Evolutionary conservation across 2,888 invertebrate genomes (phyloP).

Genomic region (Chrysotoxum bicinctum): DNA sequence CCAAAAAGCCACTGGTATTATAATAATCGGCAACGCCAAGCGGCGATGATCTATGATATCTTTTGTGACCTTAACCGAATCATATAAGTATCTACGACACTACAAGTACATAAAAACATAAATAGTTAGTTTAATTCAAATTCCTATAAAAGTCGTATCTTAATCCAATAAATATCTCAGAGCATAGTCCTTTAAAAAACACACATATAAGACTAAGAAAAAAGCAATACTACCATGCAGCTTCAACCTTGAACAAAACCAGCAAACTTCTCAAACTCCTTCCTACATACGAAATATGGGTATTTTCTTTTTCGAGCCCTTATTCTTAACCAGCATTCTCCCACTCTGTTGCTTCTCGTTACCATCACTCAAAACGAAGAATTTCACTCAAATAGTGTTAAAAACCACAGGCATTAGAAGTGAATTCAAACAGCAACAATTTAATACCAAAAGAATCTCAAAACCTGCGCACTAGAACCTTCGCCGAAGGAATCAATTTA

Average conservation of each 20-base stretch:
- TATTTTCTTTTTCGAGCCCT: neutral
- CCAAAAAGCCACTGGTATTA: too few species aligned
- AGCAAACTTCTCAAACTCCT: neutral
- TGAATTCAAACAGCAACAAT: constrained; percentile 16
- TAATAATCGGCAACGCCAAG: too few species aligned
- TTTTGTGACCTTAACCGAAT: too few species aligned
- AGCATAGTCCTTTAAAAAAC: neutral
- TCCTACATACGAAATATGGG: neutral
- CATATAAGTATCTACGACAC: too few species aligned
- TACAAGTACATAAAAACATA: too few species aligned
- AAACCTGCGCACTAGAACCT: constrained; percentile 59
- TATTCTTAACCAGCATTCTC: neutral
- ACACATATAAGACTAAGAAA: neutral
- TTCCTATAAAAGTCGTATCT: neutral
- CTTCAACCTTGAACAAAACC: neutral
- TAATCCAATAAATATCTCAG: neutral
- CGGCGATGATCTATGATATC: too few species aligned
- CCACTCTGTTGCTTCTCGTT: constrained; percentile 17
- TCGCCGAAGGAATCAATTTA: constrained; percentile 38
- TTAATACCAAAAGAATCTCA: constrained; percentile 38
- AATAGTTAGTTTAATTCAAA: neutral
- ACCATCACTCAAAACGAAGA: constrained; percentile 70
- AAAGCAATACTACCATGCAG: neutral
- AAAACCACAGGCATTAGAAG: constrained; percentile 19
- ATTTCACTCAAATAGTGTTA: constrained; percentile 64